These are phyloP conservation scores for Nipponacmea schrenckii DNA, from an alignment of 2,888 invertebrate species.

Conservation along the genomic window DNA sequence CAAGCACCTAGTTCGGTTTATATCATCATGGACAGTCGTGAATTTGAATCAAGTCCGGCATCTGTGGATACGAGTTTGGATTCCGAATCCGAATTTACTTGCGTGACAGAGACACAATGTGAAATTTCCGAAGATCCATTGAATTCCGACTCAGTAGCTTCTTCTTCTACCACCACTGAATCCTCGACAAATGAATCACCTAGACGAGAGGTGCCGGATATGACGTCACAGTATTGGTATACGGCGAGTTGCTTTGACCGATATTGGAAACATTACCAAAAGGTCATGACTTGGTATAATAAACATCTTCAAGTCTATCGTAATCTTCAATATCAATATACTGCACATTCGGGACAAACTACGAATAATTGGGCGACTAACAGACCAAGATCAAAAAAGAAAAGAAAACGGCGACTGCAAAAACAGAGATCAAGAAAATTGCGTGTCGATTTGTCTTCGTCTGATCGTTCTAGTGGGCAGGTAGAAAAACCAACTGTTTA, in stretches of 20 bases:
- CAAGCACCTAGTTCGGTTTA: too few relatives aligned
- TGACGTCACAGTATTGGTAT: slow-evolving; percentile 40
- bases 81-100: neutral
- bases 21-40: neutral
- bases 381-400: neutral
- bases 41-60: neutral
- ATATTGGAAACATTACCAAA: slow-evolving; percentile 57
- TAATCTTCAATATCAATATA: slow-evolving; percentile 10
- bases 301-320: slow-evolving; percentile 46
- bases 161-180: neutral
- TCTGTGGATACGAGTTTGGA: neutral
- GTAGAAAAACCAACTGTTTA: neutral
- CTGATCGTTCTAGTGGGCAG: slow-evolving; percentile 4
- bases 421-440: slow-evolving; percentile 10
- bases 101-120: neutral
- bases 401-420: neutral
- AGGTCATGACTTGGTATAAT: slow-evolving; percentile 52
- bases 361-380: too few relatives aligned
- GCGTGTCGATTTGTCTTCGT: slow-evolving; percentile 4
- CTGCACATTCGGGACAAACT: too few relatives aligned
- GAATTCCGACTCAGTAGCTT: neutral
- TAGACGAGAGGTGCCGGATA: neutral
- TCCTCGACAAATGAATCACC: neutral
- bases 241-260: slow-evolving; percentile 45
- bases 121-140: neutral